Percentiles rank a stretch among this genome's conserved stretches.
Evolutionary conservation across 2,113 vertebrate genomes (phyloP).

Genomic region (Platanista minor): DNA sequence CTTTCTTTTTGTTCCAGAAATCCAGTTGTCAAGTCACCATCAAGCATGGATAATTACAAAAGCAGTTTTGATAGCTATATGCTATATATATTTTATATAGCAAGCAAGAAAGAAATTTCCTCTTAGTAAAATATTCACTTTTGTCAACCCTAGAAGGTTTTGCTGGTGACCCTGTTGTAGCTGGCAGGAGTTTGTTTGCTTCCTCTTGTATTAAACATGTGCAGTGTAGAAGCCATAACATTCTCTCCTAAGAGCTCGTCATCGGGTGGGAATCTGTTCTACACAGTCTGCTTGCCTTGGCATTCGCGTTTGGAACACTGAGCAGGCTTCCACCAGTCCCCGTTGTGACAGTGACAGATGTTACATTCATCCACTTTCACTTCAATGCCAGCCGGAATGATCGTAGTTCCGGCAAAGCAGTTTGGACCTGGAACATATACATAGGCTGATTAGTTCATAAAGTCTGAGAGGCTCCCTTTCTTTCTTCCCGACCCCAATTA

Average conservation of each 20-base stretch:
- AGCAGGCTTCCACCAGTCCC: slow-evolving; percentile 99
- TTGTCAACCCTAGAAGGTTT: slow-evolving; percentile 67
- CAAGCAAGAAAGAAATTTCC: slow-evolving; percentile 63
- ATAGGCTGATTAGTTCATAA: slow-evolving; percentile 50
- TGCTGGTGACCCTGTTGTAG: slow-evolving; percentile 79
- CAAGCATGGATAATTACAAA: slow-evolving; percentile 59
- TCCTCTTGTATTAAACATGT: slow-evolving; percentile 25
- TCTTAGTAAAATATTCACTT: slow-evolving; percentile 65
- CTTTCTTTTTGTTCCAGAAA: slow-evolving; percentile 52
- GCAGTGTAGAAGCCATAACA: slow-evolving; percentile 53
- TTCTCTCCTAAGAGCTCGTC: slow-evolving; percentile 57
- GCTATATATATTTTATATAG: slow-evolving; percentile 44
- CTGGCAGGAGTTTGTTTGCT: slow-evolving; percentile 63
- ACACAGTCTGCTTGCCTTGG: slow-evolving; percentile 94
- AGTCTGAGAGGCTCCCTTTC: not conserved
- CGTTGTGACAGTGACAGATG: slow-evolving; percentile 99
- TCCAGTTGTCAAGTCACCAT: slow-evolving; percentile 38
- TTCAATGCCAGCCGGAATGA: slow-evolving; percentile 98
- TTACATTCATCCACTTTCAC: slow-evolving; percentile 99
- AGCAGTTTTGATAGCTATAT: slow-evolving; percentile 64
- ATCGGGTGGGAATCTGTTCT: slow-evolving; percentile 70
- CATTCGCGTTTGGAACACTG: slow-evolving; percentile 98
- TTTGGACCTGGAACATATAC: slow-evolving; percentile 92
- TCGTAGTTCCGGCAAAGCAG: slow-evolving; percentile 98
- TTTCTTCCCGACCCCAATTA: too few species aligned